Percentiles rank a stretch among this genome's conserved stretches.
Evolutionary conservation across 2,888 invertebrate genomes (phyloP).

Genomic region (Aphidius colemani): DNA sequence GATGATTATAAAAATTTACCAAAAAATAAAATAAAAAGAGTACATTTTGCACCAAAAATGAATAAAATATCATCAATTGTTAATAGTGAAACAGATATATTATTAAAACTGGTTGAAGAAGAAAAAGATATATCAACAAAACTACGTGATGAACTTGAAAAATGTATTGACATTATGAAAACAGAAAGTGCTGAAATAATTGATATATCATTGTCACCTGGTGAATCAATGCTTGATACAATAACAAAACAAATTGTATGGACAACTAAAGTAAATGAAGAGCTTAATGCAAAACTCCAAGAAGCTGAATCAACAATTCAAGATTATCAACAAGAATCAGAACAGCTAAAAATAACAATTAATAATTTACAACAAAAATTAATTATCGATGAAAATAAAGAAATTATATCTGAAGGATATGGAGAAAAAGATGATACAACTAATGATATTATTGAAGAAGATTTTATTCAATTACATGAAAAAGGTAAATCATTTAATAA

Average conservation of each 20-base stretch:
- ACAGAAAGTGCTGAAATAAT: conserved; percentile 74
- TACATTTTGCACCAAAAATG: conserved; percentile 74
- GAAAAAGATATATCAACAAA: conserved; percentile 63
- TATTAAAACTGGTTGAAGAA: conserved; percentile 64
- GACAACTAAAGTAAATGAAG: conserved; percentile 47
- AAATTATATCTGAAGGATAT: conserved; percentile 64
- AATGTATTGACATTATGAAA: conserved; percentile 70
- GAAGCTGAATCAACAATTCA: conserved; percentile 64
- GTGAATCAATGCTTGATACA: conserved; percentile 34
- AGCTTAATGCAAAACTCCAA: conserved; percentile 63
- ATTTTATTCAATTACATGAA: conserved; percentile 54
- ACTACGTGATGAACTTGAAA: conserved; percentile 70
- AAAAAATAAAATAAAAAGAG: conserved; percentile 60
- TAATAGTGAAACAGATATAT: conserved; percentile 66
- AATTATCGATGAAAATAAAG: conserved; percentile 60
- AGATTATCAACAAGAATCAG: conserved; percentile 59
- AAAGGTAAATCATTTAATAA: conserved; percentile 44
- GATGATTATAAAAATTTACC: conserved; percentile 35
- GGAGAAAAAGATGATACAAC: conserved; percentile 57
- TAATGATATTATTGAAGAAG: conserved; percentile 46
- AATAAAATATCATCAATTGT: conserved; percentile 61
- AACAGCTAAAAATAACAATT: conserved; percentile 66
- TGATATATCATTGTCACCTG: conserved; percentile 62
- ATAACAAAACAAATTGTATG: conserved; percentile 40
- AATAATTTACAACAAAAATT: conserved; percentile 63